Evolutionary conservation across 2,797 vertebrate genomes (phyloP).

Genomic region (Uromys caudimaculatus): DNA sequence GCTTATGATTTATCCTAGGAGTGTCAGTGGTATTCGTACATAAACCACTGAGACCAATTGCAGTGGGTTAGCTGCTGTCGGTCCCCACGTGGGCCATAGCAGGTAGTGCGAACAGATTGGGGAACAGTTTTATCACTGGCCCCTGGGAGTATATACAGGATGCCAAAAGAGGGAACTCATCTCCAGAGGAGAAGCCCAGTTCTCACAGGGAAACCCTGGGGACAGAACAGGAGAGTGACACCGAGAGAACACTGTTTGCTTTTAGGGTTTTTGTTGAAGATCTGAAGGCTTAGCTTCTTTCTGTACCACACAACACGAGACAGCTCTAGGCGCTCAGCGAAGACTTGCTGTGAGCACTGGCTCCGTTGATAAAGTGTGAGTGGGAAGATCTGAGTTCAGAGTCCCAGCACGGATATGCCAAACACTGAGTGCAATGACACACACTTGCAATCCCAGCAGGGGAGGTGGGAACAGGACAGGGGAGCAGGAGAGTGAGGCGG

Average conservation of each 20-base stretch:
- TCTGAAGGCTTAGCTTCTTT: background rate
- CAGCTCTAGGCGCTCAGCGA: background rate
- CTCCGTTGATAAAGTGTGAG: background rate
- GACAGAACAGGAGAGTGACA: background rate
- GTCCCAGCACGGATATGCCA: background rate
- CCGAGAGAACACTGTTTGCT: background rate
- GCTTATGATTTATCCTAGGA: background rate
- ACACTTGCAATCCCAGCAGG: too few relatives aligned
- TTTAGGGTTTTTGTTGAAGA: background rate
- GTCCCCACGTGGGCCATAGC: background rate
- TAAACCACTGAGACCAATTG: constrained; percentile 53
- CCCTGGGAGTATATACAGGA: background rate
- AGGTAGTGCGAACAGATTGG: background rate
- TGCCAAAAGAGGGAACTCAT: background rate
- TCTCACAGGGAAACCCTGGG: background rate
- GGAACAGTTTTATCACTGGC: background rate
- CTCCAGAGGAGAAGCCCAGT: background rate
- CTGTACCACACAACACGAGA: background rate
- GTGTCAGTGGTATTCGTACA: constrained; percentile 66
- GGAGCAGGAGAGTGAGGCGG: background rate
- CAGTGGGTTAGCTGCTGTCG: background rate
- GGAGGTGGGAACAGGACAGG: background rate
- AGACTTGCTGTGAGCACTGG: background rate
- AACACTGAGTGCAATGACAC: too few relatives aligned
- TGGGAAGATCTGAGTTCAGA: background rate